phyloP scores from a whole-genome alignment of 2,113 vertebrate species.

The Sebastes fasciatus region DNA sequence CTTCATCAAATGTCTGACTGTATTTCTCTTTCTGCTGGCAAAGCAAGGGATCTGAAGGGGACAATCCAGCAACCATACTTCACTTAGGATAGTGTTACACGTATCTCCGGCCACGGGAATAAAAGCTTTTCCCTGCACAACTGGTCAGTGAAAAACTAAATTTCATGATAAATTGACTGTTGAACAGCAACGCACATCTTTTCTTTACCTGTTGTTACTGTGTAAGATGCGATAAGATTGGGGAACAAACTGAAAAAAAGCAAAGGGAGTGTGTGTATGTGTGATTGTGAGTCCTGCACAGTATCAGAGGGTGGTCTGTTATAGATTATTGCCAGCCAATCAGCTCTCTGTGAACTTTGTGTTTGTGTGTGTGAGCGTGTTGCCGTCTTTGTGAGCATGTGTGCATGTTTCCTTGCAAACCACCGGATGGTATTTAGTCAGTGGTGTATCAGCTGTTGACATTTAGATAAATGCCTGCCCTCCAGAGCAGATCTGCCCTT shows the following conservation, averaged over 20 bases:
- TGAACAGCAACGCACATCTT: background rate
- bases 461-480: constrained; percentile 84
- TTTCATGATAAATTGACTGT: constrained; percentile 20
- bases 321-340: constrained; percentile 22
- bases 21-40: constrained; percentile 71
- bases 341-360: constrained; percentile 29
- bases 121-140: constrained; percentile 7
- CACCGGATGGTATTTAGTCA: constrained; percentile 76
- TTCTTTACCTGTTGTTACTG: constrained; percentile 15
- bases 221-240: no score
- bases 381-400: constrained; percentile 12
- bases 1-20: constrained; percentile 78
- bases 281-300: background rate
- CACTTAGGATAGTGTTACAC: constrained; percentile 21
- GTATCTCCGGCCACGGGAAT: background rate
- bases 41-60: constrained; percentile 53
- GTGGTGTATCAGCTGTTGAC: constrained; percentile 80
- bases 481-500: constrained; percentile 80
- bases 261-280: background rate
- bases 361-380: constrained; percentile 18
- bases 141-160: background rate
- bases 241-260: constrained; percentile 19
- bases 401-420: constrained; percentile 48
- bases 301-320: constrained; percentile 48
- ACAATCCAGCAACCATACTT: constrained; percentile 34